Base-by-base conservation (phyloP, 2,888 invertebrate genomes). In the Apodemia mormo region DNA sequence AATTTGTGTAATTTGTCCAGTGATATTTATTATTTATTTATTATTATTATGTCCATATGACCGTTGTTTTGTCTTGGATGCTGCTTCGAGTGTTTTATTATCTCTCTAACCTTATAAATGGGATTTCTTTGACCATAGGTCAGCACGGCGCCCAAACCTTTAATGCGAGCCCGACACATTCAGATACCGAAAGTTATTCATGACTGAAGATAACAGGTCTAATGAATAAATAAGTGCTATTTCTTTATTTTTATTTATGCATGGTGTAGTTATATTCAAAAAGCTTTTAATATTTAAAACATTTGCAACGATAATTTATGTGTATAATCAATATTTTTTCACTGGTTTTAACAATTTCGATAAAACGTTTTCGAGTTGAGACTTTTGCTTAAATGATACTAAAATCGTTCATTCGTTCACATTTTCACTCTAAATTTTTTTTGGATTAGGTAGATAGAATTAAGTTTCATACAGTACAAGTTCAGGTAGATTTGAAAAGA, bases 181-280 rank as follows among this genome's bases (percentile, higher is more conserved):
- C 56, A 22, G 56, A 22, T 58, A 58, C 10, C 29, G 10, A 29
- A 30, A 5, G 29, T 29, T 37, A 37, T 37, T 37, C 37, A 37
- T 37, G 56, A 58, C 56, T 58, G 22, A 29, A 22, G 56, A 58
- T 58, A 58, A 29, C 29, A 37, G 37, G 29, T 30, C 58, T 58
- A 58, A 58, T 58, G 58, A 58, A 58, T 29, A 58, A 58, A 58
- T 58, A 30, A 30, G 58, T 30, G 58, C 29, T 30, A 30, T 58
- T 58, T 54, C 40, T 58, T 58, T 29, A 58, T 30, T 58, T 29
- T 29, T 58, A 30, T 58, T 29, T 56, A n/a, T 49, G 45, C 43
- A 43, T 45, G 29, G 14, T 52, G 29, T 33, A 61, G 40, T 45
- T 40, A 22, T 61, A 69, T 69, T 69, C 58, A 52, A 67, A 33